phyloP scores from a whole-genome alignment of 2,797 vertebrate species.

The Leontopithecus rosalia region DNA sequence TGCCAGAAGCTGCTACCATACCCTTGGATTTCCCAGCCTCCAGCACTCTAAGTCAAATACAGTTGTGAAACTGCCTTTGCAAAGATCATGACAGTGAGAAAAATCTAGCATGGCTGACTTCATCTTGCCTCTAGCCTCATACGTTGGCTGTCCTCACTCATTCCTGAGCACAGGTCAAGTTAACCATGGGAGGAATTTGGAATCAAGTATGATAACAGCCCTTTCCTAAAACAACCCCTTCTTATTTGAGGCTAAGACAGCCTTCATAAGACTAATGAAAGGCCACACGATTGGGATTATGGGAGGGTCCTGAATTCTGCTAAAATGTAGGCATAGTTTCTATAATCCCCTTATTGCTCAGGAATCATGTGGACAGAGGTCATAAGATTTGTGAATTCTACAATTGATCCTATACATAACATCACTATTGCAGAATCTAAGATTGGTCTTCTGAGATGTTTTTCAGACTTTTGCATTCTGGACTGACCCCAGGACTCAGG shows the following conservation, averaged over 20 bases:
- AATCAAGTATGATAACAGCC: neutral
- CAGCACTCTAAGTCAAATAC: neutral
- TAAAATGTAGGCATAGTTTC: neutral
- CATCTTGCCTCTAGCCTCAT: neutral
- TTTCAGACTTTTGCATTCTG: neutral
- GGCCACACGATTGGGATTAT: neutral
- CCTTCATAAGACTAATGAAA: neutral
- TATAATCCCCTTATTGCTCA: neutral
- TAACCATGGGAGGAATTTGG: neutral
- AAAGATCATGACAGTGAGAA: neutral
- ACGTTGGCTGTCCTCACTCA: neutral
- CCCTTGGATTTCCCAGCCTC: neutral
- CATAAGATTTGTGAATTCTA: neutral
- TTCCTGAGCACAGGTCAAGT: too few relatives aligned
- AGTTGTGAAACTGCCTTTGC: neutral
- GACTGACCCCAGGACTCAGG: too few relatives aligned
- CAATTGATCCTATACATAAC: neutral
- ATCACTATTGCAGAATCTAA: neutral
- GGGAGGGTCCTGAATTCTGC: neutral
- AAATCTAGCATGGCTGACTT: neutral
- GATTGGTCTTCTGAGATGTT: neutral
- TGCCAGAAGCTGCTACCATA: neutral
- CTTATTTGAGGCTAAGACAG: neutral
- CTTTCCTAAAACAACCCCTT: neutral
- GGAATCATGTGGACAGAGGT: neutral